Conservation (phyloP, 2,113 vertebrate species). For the Thamnaconus septentrionalis region DNA sequence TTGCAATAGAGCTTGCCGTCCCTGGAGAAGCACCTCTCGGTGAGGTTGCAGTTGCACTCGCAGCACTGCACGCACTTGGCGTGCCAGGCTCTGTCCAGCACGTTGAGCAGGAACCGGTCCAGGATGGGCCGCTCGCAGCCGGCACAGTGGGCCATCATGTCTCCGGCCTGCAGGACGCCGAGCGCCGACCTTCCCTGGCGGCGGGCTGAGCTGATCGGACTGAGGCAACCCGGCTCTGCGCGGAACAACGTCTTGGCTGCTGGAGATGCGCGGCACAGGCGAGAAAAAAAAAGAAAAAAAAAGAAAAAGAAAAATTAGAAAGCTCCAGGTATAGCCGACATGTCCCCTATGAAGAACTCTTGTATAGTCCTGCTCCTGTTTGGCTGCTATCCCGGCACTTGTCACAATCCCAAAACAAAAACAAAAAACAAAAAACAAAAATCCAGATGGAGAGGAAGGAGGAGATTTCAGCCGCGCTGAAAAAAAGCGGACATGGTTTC, state of each 20-base stretch:
- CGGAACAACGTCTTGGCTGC: constrained; percentile 78
- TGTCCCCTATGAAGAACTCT: constrained; percentile 20
- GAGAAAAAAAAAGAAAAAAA: constrained; percentile 38
- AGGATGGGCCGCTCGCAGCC: constrained; percentile 96
- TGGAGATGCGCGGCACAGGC: constrained; percentile 45
- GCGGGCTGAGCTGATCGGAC: constrained; percentile 73
- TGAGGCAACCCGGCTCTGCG: constrained; percentile 67
- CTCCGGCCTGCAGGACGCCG: constrained; percentile 74
- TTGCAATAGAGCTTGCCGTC: constrained; percentile 98
- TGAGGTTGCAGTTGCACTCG: constrained; percentile 92
- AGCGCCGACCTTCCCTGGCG: constrained; percentile 71
- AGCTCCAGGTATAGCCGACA: no score
- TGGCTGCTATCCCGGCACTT: constrained; percentile 38
- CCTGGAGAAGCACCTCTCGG: constrained; percentile 96
- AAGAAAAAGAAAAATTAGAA: constrained; percentile 5
- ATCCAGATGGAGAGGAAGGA: constrained; percentile 47
- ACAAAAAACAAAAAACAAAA: constrained; percentile 14
- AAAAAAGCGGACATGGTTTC: constrained; percentile 32
- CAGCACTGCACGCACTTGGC: constrained; percentile 97
- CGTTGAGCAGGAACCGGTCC: constrained; percentile 93
- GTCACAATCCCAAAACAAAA: constrained; percentile 57
- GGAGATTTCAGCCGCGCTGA: constrained; percentile 34
- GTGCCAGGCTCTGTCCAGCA: constrained; percentile 96
- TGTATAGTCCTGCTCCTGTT: constrained; percentile 45
- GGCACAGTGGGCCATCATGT: constrained; percentile 97